Evolutionary conservation across 2,888 invertebrate species (phyloP).

Genomic region (Leucophora obtusa): DNA sequence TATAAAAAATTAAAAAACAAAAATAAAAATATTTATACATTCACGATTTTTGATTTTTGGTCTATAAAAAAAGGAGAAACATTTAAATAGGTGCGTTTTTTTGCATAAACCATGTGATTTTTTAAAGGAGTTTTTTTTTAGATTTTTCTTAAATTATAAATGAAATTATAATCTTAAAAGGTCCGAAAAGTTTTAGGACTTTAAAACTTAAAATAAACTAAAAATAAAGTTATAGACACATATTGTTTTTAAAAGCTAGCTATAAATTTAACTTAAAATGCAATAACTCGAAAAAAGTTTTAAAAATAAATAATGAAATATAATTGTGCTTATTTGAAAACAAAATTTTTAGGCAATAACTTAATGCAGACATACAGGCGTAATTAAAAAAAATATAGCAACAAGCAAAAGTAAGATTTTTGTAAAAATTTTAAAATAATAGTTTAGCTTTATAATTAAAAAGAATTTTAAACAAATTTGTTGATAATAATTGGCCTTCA

Average conservation of each 20-base stretch:
- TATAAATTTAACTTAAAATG: neutral
- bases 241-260: neutral
- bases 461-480: too few relatives aligned
- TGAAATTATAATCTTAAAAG: slow-evolving; percentile 16
- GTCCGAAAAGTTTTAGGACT: slow-evolving; percentile 20
- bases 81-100: slow-evolving; percentile 33
- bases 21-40: slow-evolving; percentile 17
- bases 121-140: slow-evolving; percentile 23
- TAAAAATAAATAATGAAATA: neutral
- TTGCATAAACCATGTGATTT: slow-evolving; percentile 72
- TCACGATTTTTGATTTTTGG: neutral
- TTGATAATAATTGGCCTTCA: too few relatives aligned
- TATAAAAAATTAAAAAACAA: neutral
- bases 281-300: neutral
- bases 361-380: too few relatives aligned
- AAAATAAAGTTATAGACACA: neutral
- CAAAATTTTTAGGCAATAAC: neutral
- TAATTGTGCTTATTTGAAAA: neutral
- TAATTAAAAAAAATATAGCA: too few relatives aligned
- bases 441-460: too few relatives aligned
- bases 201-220: neutral
- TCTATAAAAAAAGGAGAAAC: slow-evolving; percentile 9
- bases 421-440: too few relatives aligned
- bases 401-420: too few relatives aligned
- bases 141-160: slow-evolving; percentile 23